Evolutionary conservation across 2,888 invertebrate genomes (phyloP).

Genomic region (Corbicula japonica): DNA sequence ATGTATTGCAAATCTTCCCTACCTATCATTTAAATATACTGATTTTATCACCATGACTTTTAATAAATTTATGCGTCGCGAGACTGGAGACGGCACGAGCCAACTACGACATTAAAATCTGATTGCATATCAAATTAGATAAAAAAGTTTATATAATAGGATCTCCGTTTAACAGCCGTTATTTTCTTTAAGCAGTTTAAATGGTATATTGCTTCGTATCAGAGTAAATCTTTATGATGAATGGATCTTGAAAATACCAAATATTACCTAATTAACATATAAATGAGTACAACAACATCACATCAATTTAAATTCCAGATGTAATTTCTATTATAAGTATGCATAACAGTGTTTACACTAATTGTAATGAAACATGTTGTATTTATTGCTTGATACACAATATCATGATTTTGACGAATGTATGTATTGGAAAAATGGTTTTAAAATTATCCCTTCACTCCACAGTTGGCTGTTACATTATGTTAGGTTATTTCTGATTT

Average conservation of each 20-base stretch:
- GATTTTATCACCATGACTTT: conserved; percentile 41
- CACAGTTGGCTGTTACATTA: too few species aligned
- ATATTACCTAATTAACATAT: conserved; percentile 42
- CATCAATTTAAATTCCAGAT: too few species aligned
- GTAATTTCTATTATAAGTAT: too few species aligned
- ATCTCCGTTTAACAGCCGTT: conserved; percentile 22
- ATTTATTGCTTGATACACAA: too few species aligned
- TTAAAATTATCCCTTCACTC: too few species aligned
- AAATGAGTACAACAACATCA: too few species aligned
- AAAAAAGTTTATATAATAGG: conserved; percentile 8
- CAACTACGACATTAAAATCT: conserved; percentile 12
- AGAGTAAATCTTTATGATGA: background rate
- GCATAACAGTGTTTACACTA: too few species aligned
- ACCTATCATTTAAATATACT: conserved; percentile 29
- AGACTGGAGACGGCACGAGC: conserved; percentile 51
- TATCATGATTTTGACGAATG: too few species aligned
- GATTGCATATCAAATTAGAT: conserved; percentile 34
- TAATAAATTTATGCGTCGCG: conserved; percentile 28
- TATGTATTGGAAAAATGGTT: too few species aligned
- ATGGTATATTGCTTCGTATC: conserved; percentile 1
- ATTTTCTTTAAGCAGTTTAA: conserved; percentile 16
- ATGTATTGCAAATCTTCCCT: conserved; percentile 36
- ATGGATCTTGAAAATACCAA: conserved; percentile 23
- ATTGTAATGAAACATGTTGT: too few species aligned
- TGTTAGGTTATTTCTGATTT: too few species aligned